Conservation (phyloP, 2,113 vertebrate species). For the Antigone vipio region DNA sequence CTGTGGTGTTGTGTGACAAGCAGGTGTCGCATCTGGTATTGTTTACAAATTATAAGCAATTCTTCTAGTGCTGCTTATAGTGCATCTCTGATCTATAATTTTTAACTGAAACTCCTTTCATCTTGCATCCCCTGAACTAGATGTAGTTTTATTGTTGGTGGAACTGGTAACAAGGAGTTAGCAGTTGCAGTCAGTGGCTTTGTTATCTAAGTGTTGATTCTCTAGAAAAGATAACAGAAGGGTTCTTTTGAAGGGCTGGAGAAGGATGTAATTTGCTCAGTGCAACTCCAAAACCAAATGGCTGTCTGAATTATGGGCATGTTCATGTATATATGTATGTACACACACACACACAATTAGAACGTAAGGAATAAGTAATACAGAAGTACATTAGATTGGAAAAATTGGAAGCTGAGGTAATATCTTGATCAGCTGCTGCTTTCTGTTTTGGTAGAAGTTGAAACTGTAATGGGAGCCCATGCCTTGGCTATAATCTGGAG, state of each 20-base stretch:
- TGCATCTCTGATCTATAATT: background rate
- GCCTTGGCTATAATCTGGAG: background rate
- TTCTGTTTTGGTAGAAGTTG: background rate
- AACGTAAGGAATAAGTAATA: background rate
- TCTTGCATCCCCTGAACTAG: background rate
- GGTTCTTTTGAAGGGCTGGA: background rate
- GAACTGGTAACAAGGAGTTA: background rate
- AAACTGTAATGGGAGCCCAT: background rate
- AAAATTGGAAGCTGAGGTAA: background rate
- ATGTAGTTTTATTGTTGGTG: background rate
- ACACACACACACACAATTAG: background rate
- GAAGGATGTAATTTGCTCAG: background rate
- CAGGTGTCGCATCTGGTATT: background rate
- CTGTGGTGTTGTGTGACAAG: background rate
- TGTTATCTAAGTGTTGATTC: background rate
- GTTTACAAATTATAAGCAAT: background rate
- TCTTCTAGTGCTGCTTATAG: background rate
- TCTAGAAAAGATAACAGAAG: background rate
- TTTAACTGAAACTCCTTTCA: background rate
- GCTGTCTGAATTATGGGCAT: accelerated
- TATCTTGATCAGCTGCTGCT: background rate
- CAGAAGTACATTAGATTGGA: background rate
- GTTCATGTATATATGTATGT: accelerated
- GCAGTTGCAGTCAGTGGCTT: background rate
- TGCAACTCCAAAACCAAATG: background rate